A percentile compares a stretch with the other conserved stretches of the same genome.
Evolutionary conservation across 2,113 vertebrate genomes (phyloP).

Genomic region (Chrysochloris asiatica): DNA sequence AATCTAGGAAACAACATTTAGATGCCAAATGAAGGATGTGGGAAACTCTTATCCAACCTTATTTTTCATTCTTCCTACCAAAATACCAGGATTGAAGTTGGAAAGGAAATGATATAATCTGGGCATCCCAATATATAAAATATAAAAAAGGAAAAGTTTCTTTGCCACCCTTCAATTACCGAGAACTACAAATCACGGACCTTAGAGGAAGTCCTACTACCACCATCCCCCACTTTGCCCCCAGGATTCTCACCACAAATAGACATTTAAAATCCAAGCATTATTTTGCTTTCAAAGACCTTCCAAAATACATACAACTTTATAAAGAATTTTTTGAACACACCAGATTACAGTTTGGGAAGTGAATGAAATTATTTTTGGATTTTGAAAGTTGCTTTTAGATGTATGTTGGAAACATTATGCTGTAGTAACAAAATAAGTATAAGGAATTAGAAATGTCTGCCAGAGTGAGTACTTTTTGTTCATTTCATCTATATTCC

Average conservation of each 20-base stretch:
- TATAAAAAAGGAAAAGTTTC: not conserved
- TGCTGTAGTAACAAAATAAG: not conserved
- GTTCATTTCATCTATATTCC: constrained; percentile 50
- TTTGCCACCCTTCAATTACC: not conserved
- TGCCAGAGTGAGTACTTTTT: not conserved
- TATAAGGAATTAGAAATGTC: constrained; percentile 27
- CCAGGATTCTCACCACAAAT: not conserved
- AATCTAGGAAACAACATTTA: not conserved
- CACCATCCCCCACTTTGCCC: not conserved
- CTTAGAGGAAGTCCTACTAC: not conserved
- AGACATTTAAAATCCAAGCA: not conserved
- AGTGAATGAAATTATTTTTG: constrained; percentile 29
- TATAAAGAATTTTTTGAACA: not conserved
- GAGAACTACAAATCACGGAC: not conserved
- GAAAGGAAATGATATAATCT: constrained; percentile 34
- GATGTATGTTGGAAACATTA: not conserved
- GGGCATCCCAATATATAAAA: not conserved
- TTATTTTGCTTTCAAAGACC: not conserved
- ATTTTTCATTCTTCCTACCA: constrained; percentile 3
- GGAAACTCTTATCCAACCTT: not conserved
- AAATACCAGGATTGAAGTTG: constrained; percentile 15
- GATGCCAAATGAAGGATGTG: not conserved
- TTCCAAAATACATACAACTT: not conserved
- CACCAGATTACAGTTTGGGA: not conserved
- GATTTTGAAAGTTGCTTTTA: constrained; percentile 20